Evolutionary conservation across 2,888 invertebrate species (phyloP).

Genomic region (Parascotia fuliginaria): DNA sequence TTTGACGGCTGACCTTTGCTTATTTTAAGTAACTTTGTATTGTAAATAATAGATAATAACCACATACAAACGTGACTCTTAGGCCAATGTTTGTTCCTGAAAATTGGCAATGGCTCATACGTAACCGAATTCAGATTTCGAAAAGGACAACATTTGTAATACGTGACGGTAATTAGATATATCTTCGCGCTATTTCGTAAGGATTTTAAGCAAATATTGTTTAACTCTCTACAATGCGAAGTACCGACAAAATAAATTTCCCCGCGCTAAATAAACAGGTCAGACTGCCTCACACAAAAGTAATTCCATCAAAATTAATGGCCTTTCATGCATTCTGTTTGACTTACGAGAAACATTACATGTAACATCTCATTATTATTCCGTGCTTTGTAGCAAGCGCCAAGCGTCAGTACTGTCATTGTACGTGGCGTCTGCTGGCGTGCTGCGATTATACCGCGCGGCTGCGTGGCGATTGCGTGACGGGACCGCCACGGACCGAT

Average conservation of each 20-base stretch:
- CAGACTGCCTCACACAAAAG: conserved; percentile 43
- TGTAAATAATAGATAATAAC: conserved; percentile 46
- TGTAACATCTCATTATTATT: conserved; percentile 61
- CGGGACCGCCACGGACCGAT: conserved; percentile 32
- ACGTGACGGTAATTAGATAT: too few species aligned
- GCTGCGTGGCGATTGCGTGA: conserved; percentile 29
- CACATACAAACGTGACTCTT: conserved; percentile 34
- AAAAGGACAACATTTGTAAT: neutral
- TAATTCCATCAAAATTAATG: conserved; percentile 60
- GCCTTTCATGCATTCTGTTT: conserved; percentile 53
- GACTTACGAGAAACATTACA: conserved; percentile 55
- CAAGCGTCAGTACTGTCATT: conserved; percentile 60
- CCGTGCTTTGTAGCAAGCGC: conserved; percentile 52
- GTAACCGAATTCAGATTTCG: neutral
- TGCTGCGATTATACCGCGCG: conserved; percentile 13
- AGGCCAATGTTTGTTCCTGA: conserved; percentile 14
- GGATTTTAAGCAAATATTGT: neutral
- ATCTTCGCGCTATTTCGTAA: too few species aligned
- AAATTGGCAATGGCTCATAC: conserved; percentile 7
- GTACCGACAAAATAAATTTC: conserved; percentile 12
- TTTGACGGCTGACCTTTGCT: conserved; percentile 44
- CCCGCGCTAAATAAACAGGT: conserved; percentile 10
- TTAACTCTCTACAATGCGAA: neutral
- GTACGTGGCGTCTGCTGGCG: conserved; percentile 29
- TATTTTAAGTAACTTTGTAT: conserved; percentile 42